phyloP scores from a whole-genome alignment of 2,888 invertebrate genomes.

The Suillia variegata region DNA sequence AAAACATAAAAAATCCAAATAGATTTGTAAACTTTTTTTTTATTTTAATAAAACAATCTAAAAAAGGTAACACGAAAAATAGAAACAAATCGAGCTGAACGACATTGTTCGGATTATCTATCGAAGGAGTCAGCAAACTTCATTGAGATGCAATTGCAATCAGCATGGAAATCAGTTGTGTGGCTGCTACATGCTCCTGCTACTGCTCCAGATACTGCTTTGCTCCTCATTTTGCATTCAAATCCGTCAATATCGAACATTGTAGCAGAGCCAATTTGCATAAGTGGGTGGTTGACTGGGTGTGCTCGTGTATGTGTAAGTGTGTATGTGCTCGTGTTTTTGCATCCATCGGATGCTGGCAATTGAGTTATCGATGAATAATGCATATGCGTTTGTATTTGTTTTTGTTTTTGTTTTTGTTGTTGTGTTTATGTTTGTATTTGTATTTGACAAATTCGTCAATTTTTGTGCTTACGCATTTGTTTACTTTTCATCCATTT shows the following conservation, averaged over 20 bases:
- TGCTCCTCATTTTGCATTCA: slow-evolving; percentile 27
- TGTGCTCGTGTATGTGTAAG: slow-evolving; percentile 17
- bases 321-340: background rate
- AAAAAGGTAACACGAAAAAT: too few species aligned
- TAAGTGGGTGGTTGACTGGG: slow-evolving; percentile 24
- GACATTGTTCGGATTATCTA: too few species aligned
- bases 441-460: background rate
- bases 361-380: slow-evolving; percentile 3
- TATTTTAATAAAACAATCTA: too few species aligned
- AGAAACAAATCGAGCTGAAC: too few species aligned
- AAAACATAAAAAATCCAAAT: too few species aligned
- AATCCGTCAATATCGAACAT: too few species aligned
- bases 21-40: too few species aligned
- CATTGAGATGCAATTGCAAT: slow-evolving; percentile 6
- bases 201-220: background rate
- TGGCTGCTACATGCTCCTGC: background rate
- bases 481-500: background rate
- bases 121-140: background rate
- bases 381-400: background rate
- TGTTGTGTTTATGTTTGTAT: background rate
- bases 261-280: too few species aligned
- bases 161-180: background rate
- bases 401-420: background rate
- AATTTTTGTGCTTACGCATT: background rate
- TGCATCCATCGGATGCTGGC: background rate